phyloP scores from a whole-genome alignment of 2,113 vertebrate species.

The Emydura subglobosa region DNA sequence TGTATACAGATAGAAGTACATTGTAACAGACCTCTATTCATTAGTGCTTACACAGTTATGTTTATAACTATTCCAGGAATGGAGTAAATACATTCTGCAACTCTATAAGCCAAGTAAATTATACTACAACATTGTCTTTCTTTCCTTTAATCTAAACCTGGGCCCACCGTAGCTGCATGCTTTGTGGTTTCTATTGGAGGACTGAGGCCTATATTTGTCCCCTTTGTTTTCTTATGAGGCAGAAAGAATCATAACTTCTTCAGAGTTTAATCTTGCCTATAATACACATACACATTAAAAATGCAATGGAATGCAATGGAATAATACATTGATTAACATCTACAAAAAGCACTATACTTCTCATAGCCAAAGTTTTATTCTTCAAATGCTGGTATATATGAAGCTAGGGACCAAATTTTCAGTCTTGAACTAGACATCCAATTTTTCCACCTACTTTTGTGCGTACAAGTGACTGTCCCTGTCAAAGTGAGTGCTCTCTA shows the following conservation, averaged over 20 bases:
- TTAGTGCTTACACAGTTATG: background rate
- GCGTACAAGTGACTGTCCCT: background rate
- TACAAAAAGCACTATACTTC: background rate
- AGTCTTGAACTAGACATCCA: rapidly evolving
- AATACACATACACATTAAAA: background rate
- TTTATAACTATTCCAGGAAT: background rate
- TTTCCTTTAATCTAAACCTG: background rate
- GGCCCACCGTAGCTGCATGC: background rate
- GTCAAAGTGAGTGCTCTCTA: rapidly evolving
- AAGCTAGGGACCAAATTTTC: background rate
- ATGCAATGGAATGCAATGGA: background rate
- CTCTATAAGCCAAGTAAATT: background rate
- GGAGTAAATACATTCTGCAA: background rate
- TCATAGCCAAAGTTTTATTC: background rate
- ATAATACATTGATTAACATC: background rate
- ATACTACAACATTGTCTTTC: background rate
- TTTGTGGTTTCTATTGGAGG: background rate
- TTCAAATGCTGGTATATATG: background rate
- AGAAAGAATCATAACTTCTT: background rate
- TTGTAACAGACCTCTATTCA: background rate
- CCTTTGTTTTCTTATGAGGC: rapidly evolving
- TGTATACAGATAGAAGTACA: background rate
- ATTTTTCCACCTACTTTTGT: rapidly evolving
- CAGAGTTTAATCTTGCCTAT: rapidly evolving
- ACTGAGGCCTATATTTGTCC: background rate